Evolutionary conservation across 2,888 invertebrate genomes (phyloP).

Genomic region (Antheraea assamensis): DNA sequence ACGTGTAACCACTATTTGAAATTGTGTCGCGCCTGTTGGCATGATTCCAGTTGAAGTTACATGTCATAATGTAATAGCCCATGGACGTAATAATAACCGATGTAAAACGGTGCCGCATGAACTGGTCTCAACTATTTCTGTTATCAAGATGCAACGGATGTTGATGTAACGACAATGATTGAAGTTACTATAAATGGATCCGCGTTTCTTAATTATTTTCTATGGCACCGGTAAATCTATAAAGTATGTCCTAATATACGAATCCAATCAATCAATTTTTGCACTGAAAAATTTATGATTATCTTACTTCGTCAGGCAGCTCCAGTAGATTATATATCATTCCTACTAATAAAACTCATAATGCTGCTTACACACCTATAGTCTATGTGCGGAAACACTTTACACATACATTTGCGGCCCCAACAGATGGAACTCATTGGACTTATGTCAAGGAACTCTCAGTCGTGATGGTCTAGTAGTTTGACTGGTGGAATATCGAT

Average conservation of each 20-base stretch:
- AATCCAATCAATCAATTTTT: background rate
- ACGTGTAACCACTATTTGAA: constrained; percentile 6
- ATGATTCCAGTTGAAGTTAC: constrained; percentile 12
- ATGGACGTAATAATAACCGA: constrained; percentile 5
- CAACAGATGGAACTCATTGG: background rate
- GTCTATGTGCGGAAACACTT: too few species aligned
- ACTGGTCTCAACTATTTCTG: background rate
- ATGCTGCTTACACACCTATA: too few species aligned
- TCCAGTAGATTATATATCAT: too few species aligned
- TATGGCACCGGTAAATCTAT: background rate
- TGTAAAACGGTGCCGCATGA: constrained; percentile 2
- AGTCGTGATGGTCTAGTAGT: too few species aligned
- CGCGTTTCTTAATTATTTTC: background rate
- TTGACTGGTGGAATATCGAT: too few species aligned
- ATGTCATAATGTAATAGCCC: constrained; percentile 12
- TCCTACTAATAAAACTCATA: too few species aligned
- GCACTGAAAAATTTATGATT: too few species aligned
- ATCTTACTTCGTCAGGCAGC: too few species aligned
- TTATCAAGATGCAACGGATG: background rate
- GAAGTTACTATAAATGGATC: background rate
- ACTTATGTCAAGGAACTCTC: background rate
- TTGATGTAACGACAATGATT: background rate
- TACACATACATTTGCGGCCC: too few species aligned
- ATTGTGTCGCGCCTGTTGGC: background rate
- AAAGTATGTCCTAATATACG: background rate